Evolutionary conservation across 2,888 invertebrate species (phyloP).

Genomic region (Eurois occulta): DNA sequence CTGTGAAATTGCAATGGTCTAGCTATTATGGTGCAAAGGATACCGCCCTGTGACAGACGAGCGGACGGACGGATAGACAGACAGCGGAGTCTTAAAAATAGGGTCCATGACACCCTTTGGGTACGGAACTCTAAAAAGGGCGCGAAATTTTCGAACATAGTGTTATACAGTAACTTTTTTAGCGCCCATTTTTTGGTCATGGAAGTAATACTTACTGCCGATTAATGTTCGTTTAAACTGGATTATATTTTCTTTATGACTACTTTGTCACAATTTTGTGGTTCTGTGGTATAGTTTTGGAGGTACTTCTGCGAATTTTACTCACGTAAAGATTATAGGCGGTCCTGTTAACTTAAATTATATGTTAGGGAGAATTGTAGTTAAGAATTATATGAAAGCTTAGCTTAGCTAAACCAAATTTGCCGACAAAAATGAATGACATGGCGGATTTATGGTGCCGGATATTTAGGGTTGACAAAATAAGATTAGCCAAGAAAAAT

Average conservation of each 20-base stretch:
- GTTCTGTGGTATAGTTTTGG: conserved; percentile 28
- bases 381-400: background rate
- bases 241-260: conserved; percentile 57
- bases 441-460: background rate
- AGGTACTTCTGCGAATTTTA: conserved; percentile 21
- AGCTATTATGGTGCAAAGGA: background rate
- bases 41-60: background rate
- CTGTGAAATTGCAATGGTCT: background rate
- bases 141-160: conserved; percentile 20
- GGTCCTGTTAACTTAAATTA: conserved; percentile 10
- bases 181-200: conserved; percentile 16
- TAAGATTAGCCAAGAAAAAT: background rate
- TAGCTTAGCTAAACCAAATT: no score
- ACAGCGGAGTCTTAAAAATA: background rate
- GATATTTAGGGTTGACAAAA: background rate
- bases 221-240: conserved; percentile 31
- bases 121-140: conserved; percentile 21
- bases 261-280: conserved; percentile 23
- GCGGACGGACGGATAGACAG: background rate
- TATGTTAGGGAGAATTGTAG: background rate
- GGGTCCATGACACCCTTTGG: background rate
- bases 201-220: conserved; percentile 44
- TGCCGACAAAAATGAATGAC: background rate
- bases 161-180: conserved; percentile 19
- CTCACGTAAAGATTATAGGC: conserved; percentile 2